Conservation (phyloP, 2,113 vertebrate species). For the Notarius quadriscutis region DNA sequence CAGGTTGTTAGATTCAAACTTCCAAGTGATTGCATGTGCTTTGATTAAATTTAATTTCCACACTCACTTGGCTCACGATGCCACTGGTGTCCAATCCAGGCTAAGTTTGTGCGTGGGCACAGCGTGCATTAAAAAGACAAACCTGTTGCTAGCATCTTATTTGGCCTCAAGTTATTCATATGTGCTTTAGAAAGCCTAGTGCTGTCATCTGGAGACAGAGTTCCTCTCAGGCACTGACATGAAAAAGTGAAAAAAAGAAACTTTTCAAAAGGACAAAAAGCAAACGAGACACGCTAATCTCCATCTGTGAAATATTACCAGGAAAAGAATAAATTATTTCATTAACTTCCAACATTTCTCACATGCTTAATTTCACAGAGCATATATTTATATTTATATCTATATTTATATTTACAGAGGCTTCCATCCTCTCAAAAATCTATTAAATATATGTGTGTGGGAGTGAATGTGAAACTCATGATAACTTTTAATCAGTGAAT, state of each 20-base stretch:
- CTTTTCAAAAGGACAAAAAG: neutral
- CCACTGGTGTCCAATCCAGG: neutral
- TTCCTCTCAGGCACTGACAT: slow-evolving; percentile 7
- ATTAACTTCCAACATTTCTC: neutral
- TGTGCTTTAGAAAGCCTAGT: slow-evolving; percentile 17
- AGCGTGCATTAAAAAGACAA: neutral
- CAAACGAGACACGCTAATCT: neutral
- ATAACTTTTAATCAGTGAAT: slow-evolving; percentile 13
- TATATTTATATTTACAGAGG: neutral
- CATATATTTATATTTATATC: neutral
- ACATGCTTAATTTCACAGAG: neutral
- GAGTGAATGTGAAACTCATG: neutral
- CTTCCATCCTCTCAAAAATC: neutral
- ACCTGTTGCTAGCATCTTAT: slow-evolving; percentile 21
- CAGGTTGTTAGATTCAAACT: neutral
- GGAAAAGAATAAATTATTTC: neutral
- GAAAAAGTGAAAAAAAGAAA: neutral
- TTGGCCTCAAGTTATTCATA: slow-evolving; percentile 9
- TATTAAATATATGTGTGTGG: neutral
- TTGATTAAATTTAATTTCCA: neutral
- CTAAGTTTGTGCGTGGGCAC: neutral
- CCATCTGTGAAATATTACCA: neutral
- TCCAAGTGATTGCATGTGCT: neutral
- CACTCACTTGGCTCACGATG: neutral
- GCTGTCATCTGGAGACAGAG: neutral